Evolutionary conservation across 2,113 vertebrate genomes (phyloP), one percentile per base, ranked within the genome.

Genomic region (Penelope pileata): DNA sequence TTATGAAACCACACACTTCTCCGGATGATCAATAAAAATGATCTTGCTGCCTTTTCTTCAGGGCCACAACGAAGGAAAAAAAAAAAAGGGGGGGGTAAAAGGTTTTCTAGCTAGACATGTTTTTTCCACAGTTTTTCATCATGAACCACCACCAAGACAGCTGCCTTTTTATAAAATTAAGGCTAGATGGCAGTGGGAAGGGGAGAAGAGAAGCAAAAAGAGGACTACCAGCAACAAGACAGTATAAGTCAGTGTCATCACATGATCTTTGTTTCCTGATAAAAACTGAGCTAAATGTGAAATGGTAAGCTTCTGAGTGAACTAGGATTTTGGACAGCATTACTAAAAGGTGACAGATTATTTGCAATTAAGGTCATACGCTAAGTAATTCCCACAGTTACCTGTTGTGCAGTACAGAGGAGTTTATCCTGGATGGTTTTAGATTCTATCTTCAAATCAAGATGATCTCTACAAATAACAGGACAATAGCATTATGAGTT

Each of bases 381-480:
- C 12, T 51, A 53, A 64, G 47, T 10, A 72, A 70, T 72, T 94
- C 15, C 40, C 64, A 58, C 24, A 86, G 7, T 97, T 97, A 98
- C 98, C 98, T 98, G 95, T 10, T 94, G 93, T 32, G 59, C 40
- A 63, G 94, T 83, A 97, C 63, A 94, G n/a, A 59, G 86, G 14
- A 47, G 15, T 90, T 96, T 91, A 48, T 96, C 93, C 18, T 83
- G 62, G 51, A 24, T 8, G 19, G 76, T 38, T 80, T 92, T 81
- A 58, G 64, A 45, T 1, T 97, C 94, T 10, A 1, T 43, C 91
- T 95, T 97, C 67, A 74, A 67, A 89, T 88, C 86, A 73, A 93
- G 15, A 2, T n/a, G 77, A 64, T 86, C 88, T 78, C 97, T 97
- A 32, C 45, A 94, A 93, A 66, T 17, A 88, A 78, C 23, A 92